Percentiles rank a stretch among this genome's conserved stretches.
phyloP scores from a whole-genome alignment of 2,888 invertebrate genomes.

The Arge pagana region DNA sequence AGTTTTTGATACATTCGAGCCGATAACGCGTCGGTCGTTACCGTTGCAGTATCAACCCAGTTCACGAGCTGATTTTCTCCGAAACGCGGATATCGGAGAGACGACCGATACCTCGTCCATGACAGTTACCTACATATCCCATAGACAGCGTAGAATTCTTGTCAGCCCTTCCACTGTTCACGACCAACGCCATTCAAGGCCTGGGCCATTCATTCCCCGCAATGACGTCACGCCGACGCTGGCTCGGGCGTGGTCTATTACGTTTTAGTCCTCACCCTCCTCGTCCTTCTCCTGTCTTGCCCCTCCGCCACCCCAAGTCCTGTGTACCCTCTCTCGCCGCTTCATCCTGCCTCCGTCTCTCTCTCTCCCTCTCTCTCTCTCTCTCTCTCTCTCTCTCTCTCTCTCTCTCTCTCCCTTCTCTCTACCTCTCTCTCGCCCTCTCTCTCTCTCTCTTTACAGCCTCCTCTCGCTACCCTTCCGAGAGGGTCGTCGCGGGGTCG shows the following conservation, averaged over 20 bases:
- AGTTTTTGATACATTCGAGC: too few species aligned
- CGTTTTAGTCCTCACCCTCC: slow-evolving; percentile 8
- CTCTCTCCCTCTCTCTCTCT: not conserved
- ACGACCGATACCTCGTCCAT: too few species aligned
- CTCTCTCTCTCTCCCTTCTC: not conserved
- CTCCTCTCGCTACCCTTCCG: too few species aligned
- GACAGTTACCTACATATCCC: not conserved
- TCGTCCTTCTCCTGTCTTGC: not conserved
- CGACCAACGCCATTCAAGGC: slow-evolving; percentile 20
- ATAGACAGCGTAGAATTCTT: not conserved
- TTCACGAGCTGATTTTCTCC: too few species aligned
- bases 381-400: slow-evolving; percentile 4
- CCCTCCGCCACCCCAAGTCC: too few species aligned
- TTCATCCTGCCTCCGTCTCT: not conserved
- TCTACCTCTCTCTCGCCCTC: not conserved
- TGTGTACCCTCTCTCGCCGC: too few species aligned
- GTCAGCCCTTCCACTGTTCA: slow-evolving; percentile 5
- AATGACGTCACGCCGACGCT: slow-evolving; percentile 20
- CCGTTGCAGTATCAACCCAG: too few species aligned
- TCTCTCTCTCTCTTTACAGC: not conserved
- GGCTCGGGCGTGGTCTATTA: slow-evolving; percentile 24
- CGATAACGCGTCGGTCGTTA: too few species aligned
- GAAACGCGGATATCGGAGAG: too few species aligned
- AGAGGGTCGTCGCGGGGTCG: slow-evolving; percentile 13
- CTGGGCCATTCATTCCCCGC: slow-evolving; percentile 20